Base-by-base conservation (phyloP, 2,113 vertebrate species). In the Penelope pileata region DNA sequence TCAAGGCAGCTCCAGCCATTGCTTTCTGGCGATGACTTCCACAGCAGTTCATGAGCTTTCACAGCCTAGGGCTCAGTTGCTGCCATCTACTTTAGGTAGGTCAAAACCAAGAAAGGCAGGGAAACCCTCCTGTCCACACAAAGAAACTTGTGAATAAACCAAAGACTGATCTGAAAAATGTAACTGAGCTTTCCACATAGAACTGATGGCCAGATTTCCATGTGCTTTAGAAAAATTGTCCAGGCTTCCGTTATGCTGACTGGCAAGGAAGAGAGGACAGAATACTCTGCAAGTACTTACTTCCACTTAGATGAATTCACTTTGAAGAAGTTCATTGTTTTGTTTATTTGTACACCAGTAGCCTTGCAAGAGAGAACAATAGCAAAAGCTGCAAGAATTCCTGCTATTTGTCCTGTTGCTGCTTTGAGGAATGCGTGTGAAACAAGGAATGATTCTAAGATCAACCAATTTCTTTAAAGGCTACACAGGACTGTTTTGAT, bases 211-310 rank as follows among this genome's bases (percentile, higher is more conserved):
- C 88, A 42, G 73, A 80, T 81, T 91, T 92, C 26, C 73, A 72
- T 0, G 2, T 74, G 45, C 63, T 91, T 81, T 50, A 89, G 60
- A 94, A 83, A 86, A 83, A 79, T 91, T 82, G 60, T 62, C 42
- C 58, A 83, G 47, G 16, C 42, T 90, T 93, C 73, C 80, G 38
- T 83, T 88, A 73, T 38, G 54, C 75, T 93, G 53, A 87, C 78
- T 80, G 34, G 22, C 79, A 66, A 92, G 30, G 47, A 91, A 89
- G 62, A 85, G 26, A 77, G 23, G 53, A 80, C 50, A 83, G 63
- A 95, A 85, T 88, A 85, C 58, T 91, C 85, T 90, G 30, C n/a
- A 94, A 91, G 75, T 66, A 48, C 75, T 83, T 90, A 72, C 29
- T 94, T 24, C 77, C 42, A 50, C 67, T 43, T n/a, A 48, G 82